Conservation (phyloP, 2,888 invertebrate genomes). For the Ceraclea dissimilis region DNA sequence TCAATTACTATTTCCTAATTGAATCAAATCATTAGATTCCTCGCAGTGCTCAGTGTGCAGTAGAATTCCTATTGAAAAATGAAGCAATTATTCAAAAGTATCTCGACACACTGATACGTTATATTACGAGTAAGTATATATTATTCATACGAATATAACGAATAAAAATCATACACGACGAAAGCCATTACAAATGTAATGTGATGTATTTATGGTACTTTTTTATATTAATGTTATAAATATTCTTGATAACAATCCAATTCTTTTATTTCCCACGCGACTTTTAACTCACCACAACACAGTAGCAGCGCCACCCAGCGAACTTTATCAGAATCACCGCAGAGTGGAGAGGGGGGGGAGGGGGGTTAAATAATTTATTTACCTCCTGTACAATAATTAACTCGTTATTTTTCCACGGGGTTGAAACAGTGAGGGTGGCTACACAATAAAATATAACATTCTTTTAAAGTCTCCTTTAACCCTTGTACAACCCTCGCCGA, state of each 20-base stretch:
- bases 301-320: not conserved
- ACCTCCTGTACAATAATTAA: slow-evolving; percentile 22
- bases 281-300: slow-evolving; percentile 18
- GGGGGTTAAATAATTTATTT: slow-evolving; percentile 20
- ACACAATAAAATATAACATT: not conserved
- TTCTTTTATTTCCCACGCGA: slow-evolving; percentile 25
- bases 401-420: slow-evolving; percentile 18
- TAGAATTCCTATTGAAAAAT: too few species aligned
- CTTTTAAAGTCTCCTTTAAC: not conserved
- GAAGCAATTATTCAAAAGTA: too few species aligned
- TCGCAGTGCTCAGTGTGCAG: too few species aligned
- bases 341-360: slow-evolving; percentile 11
- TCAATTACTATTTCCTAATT: too few species aligned
- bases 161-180: not conserved
- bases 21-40: too few species aligned
- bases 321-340: not conserved
- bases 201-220: slow-evolving; percentile 3
- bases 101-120: too few species aligned
- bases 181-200: too few species aligned
- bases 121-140: not conserved
- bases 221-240: slow-evolving; percentile 14
- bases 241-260: slow-evolving; percentile 19
- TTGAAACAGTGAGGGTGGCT: not conserved
- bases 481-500: not conserved
- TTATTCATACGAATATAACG: not conserved